These are phyloP conservation scores for Imbricaverruca yamaguchii DNA, from an alignment of 2,888 invertebrate genomes.

Conservation along the genomic window DNA sequence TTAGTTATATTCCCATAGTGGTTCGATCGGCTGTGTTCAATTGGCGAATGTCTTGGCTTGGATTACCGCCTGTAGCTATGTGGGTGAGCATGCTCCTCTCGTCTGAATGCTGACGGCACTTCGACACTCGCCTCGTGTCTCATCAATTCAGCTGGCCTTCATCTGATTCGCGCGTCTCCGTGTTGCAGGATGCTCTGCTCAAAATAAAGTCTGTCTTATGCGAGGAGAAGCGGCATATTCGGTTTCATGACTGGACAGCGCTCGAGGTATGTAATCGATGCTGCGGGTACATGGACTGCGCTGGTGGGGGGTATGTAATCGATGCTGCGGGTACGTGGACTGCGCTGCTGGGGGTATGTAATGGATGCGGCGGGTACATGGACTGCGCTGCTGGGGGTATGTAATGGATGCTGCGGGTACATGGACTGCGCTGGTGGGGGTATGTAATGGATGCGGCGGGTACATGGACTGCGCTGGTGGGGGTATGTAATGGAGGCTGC, in stretches of 20 bases:
- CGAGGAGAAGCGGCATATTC: constrained; percentile 85
- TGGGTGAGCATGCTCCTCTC: too few species aligned
- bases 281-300: too few species aligned
- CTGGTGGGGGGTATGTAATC: constrained; percentile 44
- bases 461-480: constrained; percentile 77
- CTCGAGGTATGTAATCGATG: constrained; percentile 63
- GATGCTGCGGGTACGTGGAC: too few species aligned
- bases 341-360: constrained; percentile 73
- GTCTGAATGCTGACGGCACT: too few species aligned
- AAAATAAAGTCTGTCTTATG: constrained; percentile 75
- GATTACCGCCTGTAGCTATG: too few species aligned
- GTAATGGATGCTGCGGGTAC: constrained; percentile 34
- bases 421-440: constrained; percentile 89
- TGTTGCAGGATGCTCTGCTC: constrained; percentile 68
- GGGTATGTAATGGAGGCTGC: constrained; percentile 53
- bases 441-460: constrained; percentile 44
- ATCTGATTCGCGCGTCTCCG: background rate
- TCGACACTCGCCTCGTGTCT: too few species aligned
- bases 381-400: constrained; percentile 71
- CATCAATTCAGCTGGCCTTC: too few species aligned
- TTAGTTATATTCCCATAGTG: too few species aligned
- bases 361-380: too few species aligned
- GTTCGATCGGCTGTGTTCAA: too few species aligned
- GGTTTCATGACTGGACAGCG: constrained; percentile 86
- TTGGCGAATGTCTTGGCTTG: too few species aligned